Conservation (phyloP, 2,113 vertebrate species). For the Mugil cephalus region DNA sequence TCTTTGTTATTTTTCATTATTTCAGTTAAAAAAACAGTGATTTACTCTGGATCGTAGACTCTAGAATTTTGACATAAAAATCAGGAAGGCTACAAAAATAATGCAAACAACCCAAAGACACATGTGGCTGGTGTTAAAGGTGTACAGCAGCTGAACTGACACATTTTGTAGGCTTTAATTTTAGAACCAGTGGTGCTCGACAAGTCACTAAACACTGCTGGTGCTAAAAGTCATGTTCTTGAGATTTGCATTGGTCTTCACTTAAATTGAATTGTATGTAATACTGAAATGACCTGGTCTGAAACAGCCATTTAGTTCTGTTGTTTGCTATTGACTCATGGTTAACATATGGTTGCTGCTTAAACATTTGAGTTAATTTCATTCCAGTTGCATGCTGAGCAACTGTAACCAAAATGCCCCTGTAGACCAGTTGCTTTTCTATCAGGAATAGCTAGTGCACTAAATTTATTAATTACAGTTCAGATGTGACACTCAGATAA, state of each 20-base stretch:
- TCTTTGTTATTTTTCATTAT: too few relatives aligned
- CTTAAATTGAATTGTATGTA: not conserved
- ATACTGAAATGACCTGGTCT: not conserved
- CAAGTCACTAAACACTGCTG: slow-evolving; percentile 1
- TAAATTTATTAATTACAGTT: not conserved
- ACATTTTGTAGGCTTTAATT: slow-evolving; percentile 5
- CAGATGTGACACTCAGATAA: not conserved
- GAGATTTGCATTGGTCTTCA: not conserved
- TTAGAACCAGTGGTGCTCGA: slow-evolving; percentile 23
- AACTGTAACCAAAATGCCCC: too few relatives aligned
- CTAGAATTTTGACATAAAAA: not conserved
- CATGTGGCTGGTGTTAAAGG: slow-evolving; percentile 45
- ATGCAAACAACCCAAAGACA: slow-evolving; percentile 22
- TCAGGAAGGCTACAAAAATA: slow-evolving; percentile 22
- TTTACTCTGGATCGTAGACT: too few relatives aligned
- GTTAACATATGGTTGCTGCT: not conserved
- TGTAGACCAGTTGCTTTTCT: not conserved
- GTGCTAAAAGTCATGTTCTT: slow-evolving; percentile 24
- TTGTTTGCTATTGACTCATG: too few relatives aligned
- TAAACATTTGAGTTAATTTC: not conserved
- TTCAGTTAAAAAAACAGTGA: too few relatives aligned
- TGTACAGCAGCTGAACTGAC: slow-evolving; percentile 31
- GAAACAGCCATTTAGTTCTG: not conserved
- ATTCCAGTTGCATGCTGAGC: not conserved
- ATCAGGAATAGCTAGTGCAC: not conserved